Percentiles rank a stretch among this genome's conserved stretches.
These are phyloP conservation scores for Perizoma affinitatum DNA, from an alignment of 2,888 invertebrate species.

Conservation along the genomic window DNA sequence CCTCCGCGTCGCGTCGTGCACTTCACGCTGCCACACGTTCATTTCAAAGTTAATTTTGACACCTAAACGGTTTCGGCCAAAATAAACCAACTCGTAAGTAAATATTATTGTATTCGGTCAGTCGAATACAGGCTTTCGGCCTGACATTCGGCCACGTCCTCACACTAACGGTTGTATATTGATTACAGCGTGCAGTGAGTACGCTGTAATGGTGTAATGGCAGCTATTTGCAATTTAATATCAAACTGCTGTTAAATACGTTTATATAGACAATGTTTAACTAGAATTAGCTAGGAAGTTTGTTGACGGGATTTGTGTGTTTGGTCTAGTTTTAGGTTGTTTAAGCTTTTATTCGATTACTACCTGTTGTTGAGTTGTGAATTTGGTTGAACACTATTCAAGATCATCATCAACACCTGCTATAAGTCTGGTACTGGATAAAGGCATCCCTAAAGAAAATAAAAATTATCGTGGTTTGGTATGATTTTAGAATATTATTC, in stretches of 20 bases:
- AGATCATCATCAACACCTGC: too few relatives aligned
- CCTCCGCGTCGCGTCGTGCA: too few relatives aligned
- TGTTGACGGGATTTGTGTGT: neutral
- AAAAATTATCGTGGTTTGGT: too few relatives aligned
- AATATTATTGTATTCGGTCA: neutral
- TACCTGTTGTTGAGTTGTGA: too few relatives aligned
- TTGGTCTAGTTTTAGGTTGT: constrained; percentile 1
- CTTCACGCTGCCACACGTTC: too few relatives aligned
- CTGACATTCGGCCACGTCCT: neutral
- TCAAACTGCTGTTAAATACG: constrained; percentile 17
- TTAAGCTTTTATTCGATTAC: neutral
- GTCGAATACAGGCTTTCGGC: neutral
- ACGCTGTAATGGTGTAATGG: constrained; percentile 14
- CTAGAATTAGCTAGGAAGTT: neutral
- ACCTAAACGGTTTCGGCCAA: too few relatives aligned
- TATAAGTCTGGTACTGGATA: too few relatives aligned
- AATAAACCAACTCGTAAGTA: too few relatives aligned
- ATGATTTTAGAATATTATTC: too few relatives aligned
- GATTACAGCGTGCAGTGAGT: constrained; percentile 18
- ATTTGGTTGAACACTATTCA: too few relatives aligned
- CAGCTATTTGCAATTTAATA: constrained; percentile 29
- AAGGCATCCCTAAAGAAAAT: too few relatives aligned
- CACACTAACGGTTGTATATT: constrained; percentile 12
- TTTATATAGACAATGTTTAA: constrained; percentile 16
- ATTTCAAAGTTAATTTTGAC: too few relatives aligned